phyloP scores from a whole-genome alignment of 2,797 vertebrate species.

The Eulemur rubriventer region DNA sequence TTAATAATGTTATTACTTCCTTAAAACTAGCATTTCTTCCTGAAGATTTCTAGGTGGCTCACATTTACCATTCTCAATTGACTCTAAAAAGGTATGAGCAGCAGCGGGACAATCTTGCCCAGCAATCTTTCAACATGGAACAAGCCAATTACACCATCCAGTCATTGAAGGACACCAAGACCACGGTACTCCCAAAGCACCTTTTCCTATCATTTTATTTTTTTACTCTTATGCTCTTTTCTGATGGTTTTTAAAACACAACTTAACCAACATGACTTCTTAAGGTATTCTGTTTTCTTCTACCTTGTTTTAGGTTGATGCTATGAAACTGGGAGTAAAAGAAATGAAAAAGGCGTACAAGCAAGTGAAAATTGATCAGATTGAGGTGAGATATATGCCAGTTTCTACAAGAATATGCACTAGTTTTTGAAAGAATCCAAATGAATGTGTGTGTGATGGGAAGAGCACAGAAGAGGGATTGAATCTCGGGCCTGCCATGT shows the following conservation, averaged over 20 bases:
- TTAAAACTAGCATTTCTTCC: constrained; percentile 8
- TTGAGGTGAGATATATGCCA: constrained; percentile 89
- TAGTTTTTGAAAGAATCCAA: constrained; percentile 13
- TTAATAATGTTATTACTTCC: not conserved
- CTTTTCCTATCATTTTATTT: not conserved
- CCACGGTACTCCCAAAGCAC: constrained; percentile 89
- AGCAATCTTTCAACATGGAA: constrained; percentile 99
- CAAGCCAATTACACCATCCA: constrained; percentile 98
- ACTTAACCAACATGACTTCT: not conserved
- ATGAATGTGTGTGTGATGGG: not conserved
- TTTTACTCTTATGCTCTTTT: constrained; percentile 18
- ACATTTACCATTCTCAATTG: constrained; percentile 57
- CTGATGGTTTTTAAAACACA: constrained; percentile 7
- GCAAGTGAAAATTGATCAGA: constrained; percentile 96
- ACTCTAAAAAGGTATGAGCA: constrained; percentile 92
- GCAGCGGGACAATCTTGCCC: constrained; percentile 95
- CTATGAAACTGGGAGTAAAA: constrained; percentile 97
- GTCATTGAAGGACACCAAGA: constrained; percentile 97
- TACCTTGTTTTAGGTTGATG: constrained; percentile 91
- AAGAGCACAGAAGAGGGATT: not conserved
- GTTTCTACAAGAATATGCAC: not conserved
- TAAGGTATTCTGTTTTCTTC: constrained; percentile 30
- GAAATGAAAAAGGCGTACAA: constrained; percentile 99
- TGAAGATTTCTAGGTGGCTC: constrained; percentile 3
- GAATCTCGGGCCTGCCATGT: not conserved